Percentiles rank a stretch among this genome's conserved stretches.
Evolutionary conservation across 2,113 vertebrate species (phyloP).

Genomic region (Bos indicus): DNA sequence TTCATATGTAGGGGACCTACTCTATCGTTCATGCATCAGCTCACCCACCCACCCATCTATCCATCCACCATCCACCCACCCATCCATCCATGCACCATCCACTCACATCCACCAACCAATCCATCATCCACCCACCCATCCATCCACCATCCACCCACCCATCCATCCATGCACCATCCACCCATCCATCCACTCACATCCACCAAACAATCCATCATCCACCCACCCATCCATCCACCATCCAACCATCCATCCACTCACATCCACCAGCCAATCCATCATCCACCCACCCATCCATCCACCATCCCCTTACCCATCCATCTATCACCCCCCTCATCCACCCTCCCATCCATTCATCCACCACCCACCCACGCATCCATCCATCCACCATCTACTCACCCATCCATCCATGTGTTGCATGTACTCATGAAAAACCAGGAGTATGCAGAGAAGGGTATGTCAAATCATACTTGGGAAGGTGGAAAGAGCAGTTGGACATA

Average conservation of each 20-base stretch:
- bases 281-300: background rate
- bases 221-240: too few relatives aligned
- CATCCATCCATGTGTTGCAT: background rate
- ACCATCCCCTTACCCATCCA: background rate
- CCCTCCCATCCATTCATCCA: background rate
- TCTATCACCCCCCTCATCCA: background rate
- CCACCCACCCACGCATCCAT: background rate
- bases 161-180: background rate
- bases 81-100: background rate
- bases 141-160: background rate
- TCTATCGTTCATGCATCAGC: background rate
- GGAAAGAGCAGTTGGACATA: background rate
- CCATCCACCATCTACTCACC: background rate
- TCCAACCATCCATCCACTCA: background rate
- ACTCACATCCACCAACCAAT: background rate
- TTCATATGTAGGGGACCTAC: background rate
- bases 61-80: background rate
- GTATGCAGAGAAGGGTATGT: background rate
- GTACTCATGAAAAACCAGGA: background rate
- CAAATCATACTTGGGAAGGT: background rate
- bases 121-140: background rate
- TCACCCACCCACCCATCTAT: background rate
- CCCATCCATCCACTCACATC: background rate
- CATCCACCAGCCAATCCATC: too few relatives aligned
- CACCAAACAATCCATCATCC: background rate